A percentile compares a stretch with the other conserved stretches of the same genome.
Evolutionary conservation across 2,113 vertebrate genomes (phyloP).

Genomic region (Diadophis punctatus): DNA sequence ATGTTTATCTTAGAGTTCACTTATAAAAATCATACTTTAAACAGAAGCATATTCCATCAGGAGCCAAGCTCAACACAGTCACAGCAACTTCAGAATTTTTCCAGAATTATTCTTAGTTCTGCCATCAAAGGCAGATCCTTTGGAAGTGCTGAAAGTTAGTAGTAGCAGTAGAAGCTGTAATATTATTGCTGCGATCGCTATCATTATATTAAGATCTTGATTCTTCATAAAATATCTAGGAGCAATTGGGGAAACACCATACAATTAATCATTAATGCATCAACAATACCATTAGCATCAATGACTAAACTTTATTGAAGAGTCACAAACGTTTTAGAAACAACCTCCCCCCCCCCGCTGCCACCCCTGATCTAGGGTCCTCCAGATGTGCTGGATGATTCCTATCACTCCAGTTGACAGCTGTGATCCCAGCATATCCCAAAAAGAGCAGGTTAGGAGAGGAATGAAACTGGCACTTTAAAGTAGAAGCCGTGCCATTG

Average conservation of each 20-base stretch:
- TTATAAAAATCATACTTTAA: background rate
- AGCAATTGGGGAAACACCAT: background rate
- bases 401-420: background rate
- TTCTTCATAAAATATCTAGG: background rate
- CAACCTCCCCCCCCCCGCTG: background rate
- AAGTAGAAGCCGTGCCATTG: background rate
- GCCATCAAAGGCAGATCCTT: background rate
- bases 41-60: background rate
- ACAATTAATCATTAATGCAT: background rate
- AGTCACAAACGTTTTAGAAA: background rate
- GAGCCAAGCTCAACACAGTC: background rate
- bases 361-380: background rate
- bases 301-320: background rate
- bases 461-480: background rate
- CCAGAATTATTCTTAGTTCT: background rate
- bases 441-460: background rate
- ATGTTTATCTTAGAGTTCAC: background rate
- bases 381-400: background rate
- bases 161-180: background rate
- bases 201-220: background rate
- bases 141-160: background rate
- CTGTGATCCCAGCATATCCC: background rate
- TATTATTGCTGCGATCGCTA: background rate
- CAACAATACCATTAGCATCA: background rate
- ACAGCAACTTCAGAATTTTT: background rate